These are phyloP conservation scores for Rutilus rutilus DNA, from an alignment of 2,113 vertebrate genomes.

Conservation along the genomic window DNA sequence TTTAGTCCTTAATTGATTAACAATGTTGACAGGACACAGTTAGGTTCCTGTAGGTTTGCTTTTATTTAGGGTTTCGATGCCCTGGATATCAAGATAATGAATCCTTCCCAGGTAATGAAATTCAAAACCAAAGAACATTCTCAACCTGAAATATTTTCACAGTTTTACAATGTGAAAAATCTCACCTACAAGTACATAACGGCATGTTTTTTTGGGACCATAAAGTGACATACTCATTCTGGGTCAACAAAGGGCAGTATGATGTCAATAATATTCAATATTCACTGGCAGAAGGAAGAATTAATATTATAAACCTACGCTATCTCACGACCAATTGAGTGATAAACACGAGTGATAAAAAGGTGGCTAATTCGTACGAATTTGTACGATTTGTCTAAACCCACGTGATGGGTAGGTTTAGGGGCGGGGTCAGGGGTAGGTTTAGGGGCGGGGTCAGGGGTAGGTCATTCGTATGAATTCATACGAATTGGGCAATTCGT, in stretches of 20 bases:
- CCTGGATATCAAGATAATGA: slow-evolving; percentile 5
- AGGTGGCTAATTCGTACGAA: too few relatives aligned
- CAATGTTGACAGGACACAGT: background rate
- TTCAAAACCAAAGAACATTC: background rate
- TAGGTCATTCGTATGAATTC: too few relatives aligned
- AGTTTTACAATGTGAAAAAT: background rate
- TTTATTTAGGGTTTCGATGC: background rate
- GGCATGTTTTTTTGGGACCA: background rate
- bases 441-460: too few relatives aligned
- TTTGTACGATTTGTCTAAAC: too few relatives aligned
- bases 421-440: too few relatives aligned
- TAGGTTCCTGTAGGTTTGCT: background rate
- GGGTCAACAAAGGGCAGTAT: background rate
- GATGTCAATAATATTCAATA: background rate
- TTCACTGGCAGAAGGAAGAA: background rate
- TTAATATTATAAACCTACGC: background rate
- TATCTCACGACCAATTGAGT: too few relatives aligned
- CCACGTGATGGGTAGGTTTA: too few relatives aligned
- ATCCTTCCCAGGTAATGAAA: background rate
- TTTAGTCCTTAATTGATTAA: too few relatives aligned
- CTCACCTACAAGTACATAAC: background rate
- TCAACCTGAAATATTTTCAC: slow-evolving; percentile 9
- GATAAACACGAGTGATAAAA: too few relatives aligned
- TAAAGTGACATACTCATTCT: background rate
- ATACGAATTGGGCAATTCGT: too few relatives aligned